These are phyloP conservation scores for Eutolmus rufibarbis DNA, from an alignment of 2,888 invertebrate species.

Conservation along the genomic window DNA sequence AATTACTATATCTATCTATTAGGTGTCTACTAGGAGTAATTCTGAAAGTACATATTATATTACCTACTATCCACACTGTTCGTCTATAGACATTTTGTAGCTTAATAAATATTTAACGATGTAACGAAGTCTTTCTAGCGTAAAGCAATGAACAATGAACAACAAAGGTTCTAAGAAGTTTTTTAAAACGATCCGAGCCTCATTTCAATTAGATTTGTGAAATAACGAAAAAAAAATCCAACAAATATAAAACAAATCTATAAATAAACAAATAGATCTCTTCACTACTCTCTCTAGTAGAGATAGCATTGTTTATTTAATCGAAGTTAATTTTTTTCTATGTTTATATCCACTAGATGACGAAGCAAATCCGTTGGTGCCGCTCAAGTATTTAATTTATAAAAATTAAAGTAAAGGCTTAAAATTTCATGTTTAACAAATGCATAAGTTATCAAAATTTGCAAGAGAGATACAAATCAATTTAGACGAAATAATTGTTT, in stretches of 20 bases:
- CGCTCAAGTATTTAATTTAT: neutral
- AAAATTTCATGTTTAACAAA: neutral
- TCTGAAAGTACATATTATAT: constrained; percentile 19
- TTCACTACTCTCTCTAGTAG: neutral
- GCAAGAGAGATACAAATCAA: neutral
- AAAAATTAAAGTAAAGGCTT: neutral
- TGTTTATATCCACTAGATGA: neutral
- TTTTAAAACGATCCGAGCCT: constrained; percentile 34
- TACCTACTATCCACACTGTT: constrained; percentile 2
- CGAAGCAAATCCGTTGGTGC: neutral
- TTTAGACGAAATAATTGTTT: neutral
- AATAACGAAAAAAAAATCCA: neutral
- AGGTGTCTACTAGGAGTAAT: constrained; percentile 12
- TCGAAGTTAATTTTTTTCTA: neutral
- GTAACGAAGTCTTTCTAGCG: neutral
- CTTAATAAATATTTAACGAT: neutral
- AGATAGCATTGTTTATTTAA: neutral
- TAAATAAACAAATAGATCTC: neutral
- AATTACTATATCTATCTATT: constrained; percentile 5
- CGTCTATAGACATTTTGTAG: constrained; percentile 17
- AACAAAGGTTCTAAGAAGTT: neutral
- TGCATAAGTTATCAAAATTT: neutral
- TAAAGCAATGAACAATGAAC: constrained; percentile 8
- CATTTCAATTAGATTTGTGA: constrained; percentile 3
- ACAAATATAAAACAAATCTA: neutral